A percentile compares a stretch with the other conserved stretches of the same genome.
These are phyloP conservation scores for Phengaris alcon DNA, from an alignment of 2,888 invertebrate genomes.

Conservation along the genomic window DNA sequence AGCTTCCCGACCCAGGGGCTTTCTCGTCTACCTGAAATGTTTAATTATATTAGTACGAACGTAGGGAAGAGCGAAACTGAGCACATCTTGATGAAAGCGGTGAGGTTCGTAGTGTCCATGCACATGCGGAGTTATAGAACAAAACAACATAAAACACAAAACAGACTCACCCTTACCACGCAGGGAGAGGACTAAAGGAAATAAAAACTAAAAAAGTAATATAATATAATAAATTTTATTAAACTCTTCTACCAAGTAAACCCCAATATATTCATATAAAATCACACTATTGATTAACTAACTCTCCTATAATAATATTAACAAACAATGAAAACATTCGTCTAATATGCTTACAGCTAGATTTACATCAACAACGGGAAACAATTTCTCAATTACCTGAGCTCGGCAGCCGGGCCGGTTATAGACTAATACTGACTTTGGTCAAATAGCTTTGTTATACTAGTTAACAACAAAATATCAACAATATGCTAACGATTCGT, in stretches of 20 bases:
- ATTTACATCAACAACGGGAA: conserved; percentile 61
- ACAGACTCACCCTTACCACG: conserved; percentile 58
- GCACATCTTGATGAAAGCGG: conserved; percentile 58
- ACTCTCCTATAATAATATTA: conserved; percentile 75
- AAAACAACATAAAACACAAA: conserved; percentile 37
- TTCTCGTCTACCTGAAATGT: conserved; percentile 78
- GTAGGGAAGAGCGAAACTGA: conserved; percentile 58
- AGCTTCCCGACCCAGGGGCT: conserved; percentile 76
- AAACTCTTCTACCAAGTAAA: conserved; percentile 78
- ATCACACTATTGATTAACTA: conserved; percentile 75
- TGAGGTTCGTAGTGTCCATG: conserved; percentile 50
- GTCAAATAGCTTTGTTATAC: conserved; percentile 79
- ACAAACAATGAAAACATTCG: conserved; percentile 70
- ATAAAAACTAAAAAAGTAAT: conserved; percentile 55
- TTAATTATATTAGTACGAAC: conserved; percentile 79
- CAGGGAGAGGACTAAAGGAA: conserved; percentile 36
- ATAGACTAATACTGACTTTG: conserved; percentile 79
- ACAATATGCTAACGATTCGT: conserved; percentile 72
- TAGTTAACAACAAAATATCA: conserved; percentile 73
- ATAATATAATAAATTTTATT: conserved; percentile 65
- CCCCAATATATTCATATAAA: conserved; percentile 80
- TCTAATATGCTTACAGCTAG: conserved; percentile 60
- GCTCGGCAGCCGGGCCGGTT: conserved; percentile 66
- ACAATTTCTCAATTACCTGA: conserved; percentile 62
- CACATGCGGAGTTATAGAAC: conserved; percentile 57